Evolutionary conservation across 2,888 invertebrate species (phyloP), one percentile per base, ranked within the genome.

Genomic region (Willowsia nigromaculata): DNA sequence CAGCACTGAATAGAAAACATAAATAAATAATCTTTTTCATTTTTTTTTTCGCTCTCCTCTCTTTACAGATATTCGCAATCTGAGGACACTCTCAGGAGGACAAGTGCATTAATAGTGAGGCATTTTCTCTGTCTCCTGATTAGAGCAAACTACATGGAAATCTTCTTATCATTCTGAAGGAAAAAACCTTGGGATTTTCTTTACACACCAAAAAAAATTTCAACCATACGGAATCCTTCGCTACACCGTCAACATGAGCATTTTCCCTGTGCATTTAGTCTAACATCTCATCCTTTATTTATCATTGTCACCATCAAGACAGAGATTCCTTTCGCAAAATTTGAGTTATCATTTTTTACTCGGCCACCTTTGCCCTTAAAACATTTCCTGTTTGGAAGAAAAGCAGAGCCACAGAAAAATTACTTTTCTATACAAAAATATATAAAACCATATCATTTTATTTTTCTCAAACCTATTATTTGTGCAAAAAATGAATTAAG

Each of bases 131-230:
- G 18, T 50, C 50, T 13, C 7, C 7, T 25, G 18, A 71, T 37
- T 22, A 71, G 43, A 6, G 22, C 11, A 40, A 62, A 15, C 30
- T 27, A 59, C 59, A 59, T 30, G 68, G 11, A 40, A 40, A 40
- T 40, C 40, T 40, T 71, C 9, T 25, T 68, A 68, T 13, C 11
- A n/a, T 11, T 47, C 76, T 18, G 1, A 0, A 76, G n/a, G 18
- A 50, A 50, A 50, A 30, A 43, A 43, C 74, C 76, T 76, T 76
- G 74, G 74, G 25, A 74, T 74, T 43, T 22, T 15, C 47, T 47
- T 43, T 43, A 43, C 11, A 6, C 13, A n/a, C n/a, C n/a, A n/a
- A n/a, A n/a, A 43, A 9, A 43, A 74, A 37, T 47, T 74, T 27
- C 9, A 43, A 47, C 74, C 74, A 74, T 74, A 74, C 74, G 43